Evolutionary conservation across 2,888 invertebrate species (phyloP), one percentile per base, ranked within the genome.

Genomic region (Helicoverpa assulta): DNA sequence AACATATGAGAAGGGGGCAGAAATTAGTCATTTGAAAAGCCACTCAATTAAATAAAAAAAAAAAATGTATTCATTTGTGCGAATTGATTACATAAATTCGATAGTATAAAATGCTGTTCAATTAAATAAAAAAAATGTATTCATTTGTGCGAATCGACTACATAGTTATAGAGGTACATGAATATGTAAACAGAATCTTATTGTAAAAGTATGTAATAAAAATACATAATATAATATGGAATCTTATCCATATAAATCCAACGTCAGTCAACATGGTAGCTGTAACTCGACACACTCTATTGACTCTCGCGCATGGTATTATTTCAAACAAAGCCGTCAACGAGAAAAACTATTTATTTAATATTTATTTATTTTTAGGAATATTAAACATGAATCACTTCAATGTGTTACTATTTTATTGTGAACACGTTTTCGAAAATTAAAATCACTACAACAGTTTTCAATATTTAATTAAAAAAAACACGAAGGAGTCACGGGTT

Each of bases 201-300:
- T 37, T 7, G n/a, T 10, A 10, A 37, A 10, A 37, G 8, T 1
- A n/a, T n/a, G n/a, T 2, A 29, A 0, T 40, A 43, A 43, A 16
- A 43, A 0, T 16, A 16, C 14, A 14, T 0, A 43, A 43, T 16
- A 43, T 5, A 43, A 43, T 43, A 43, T 14, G 21, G 29, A 54
- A 70, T 18, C 82, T 43, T 55, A 76, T 83, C 85, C 76, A 71
- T 26, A 76, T 16, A 33, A 78, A 51, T 12, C 64, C 19, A 73
- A 57, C 70, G 67, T 63, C 14, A 53, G 21, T n/a, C 73, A 77
- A 67, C 61, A 59, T 76, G 76, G 83, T 33, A 73, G 75, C 72
- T 73, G 85, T 86, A 84, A 84, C 77, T 82, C 81, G 73, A 79
- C 82, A 79, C 85, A 84, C 80, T 72, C 80, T 70, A 81, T 85